These are phyloP conservation scores for Cirrhinus molitorella DNA, from an alignment of 2,797 vertebrate genomes.

Conservation along the genomic window DNA sequence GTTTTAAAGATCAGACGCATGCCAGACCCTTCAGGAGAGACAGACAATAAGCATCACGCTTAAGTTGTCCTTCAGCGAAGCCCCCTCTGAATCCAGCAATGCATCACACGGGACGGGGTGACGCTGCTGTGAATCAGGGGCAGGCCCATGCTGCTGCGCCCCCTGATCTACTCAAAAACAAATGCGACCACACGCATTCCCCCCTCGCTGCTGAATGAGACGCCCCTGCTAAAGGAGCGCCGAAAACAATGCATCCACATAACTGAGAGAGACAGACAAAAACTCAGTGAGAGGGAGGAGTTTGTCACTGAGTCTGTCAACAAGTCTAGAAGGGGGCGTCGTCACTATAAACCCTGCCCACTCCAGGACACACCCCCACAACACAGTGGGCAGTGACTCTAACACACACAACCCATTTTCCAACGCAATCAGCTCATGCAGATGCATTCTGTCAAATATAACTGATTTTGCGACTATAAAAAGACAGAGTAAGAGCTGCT, in stretches of 20 bases:
- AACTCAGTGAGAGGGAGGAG: conserved; percentile 23
- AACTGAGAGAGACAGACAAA: conserved; percentile 56
- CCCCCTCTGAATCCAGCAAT: conserved; percentile 39
- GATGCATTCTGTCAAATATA: background rate
- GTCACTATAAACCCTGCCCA: conserved; percentile 26
- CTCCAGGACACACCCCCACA: conserved; percentile 32
- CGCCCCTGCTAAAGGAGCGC: conserved; percentile 54
- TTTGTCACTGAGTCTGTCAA: conserved; percentile 33
- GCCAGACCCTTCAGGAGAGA: conserved; percentile 46
- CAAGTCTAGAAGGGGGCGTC: conserved; percentile 4
- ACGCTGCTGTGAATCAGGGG: conserved; percentile 51
- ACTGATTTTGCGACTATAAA: background rate
- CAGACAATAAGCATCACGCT: conserved; percentile 60
- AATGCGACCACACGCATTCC: conserved; percentile 54
- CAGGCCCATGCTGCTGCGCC: conserved; percentile 2
- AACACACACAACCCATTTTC: conserved; percentile 36
- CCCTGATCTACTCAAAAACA: conserved; percentile 51
- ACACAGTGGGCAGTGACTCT: background rate
- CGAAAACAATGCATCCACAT: conserved; percentile 71
- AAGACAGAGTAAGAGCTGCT: background rate
- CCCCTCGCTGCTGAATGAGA: conserved; percentile 60
- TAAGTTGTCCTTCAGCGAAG: conserved; percentile 49
- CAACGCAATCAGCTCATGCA: background rate
- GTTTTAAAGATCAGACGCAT: conserved; percentile 53
- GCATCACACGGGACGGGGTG: conserved; percentile 60